phyloP scores from a whole-genome alignment of 2,113 vertebrate genomes.

The Romanogobio albipinnatus region DNA sequence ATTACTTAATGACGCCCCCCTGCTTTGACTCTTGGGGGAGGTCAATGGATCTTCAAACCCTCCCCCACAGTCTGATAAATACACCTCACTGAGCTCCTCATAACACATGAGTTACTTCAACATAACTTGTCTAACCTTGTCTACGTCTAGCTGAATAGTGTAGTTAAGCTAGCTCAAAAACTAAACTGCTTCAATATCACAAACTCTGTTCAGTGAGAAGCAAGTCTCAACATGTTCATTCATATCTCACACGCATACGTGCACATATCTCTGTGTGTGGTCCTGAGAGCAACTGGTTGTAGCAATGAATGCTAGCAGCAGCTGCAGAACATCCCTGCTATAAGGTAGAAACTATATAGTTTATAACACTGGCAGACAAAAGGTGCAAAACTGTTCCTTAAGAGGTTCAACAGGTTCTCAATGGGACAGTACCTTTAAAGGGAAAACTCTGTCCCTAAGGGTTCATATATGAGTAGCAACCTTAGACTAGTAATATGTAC shows the following conservation, averaged over 20 bases:
- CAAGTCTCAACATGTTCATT: constrained; percentile 43
- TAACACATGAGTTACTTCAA: background rate
- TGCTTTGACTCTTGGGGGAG: constrained; percentile 27
- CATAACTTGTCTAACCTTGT: too few species aligned
- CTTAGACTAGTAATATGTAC: background rate
- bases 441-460: background rate
- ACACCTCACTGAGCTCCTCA: background rate
- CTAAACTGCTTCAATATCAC: background rate
- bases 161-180: background rate
- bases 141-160: background rate
- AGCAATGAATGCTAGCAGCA: constrained; percentile 35
- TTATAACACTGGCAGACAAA: background rate
- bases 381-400: background rate
- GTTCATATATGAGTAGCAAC: background rate
- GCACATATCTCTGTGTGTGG: constrained; percentile 48
- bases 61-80: constrained; percentile 24
- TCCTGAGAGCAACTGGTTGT: constrained; percentile 39
- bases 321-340: constrained; percentile 39
- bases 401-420: background rate
- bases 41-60: background rate
- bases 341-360: background rate
- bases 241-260: background rate
- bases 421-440: background rate
- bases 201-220: background rate
- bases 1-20: constrained; percentile 27